Evolutionary conservation across 2,888 invertebrate genomes (phyloP), one percentile per base, ranked within the genome.

Genomic region (Nymphalis urticae): DNA sequence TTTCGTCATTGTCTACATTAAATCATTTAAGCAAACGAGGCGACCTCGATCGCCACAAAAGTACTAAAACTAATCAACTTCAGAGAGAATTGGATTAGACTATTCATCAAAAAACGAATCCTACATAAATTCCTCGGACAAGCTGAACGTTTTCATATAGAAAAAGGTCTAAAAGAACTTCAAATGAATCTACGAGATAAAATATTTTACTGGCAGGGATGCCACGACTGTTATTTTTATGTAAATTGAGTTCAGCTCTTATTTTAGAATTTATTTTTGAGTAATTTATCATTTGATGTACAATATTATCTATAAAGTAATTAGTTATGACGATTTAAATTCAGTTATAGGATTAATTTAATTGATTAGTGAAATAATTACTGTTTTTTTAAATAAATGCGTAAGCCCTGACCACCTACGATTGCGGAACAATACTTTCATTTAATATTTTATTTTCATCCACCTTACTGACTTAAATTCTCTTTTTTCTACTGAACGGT

Each of bases 391-490:
- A 47, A 24, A 24, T 16, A 16, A 16, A 21, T 36, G 32, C 16
- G 27, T 1, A 62, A 71, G 51, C 71, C 66, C 66, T 71, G 24
- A 21, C 51, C 56, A 69, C 42, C 47, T 62, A 66, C 65, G 36
- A 24, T 19, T 61, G 64, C 36, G 36, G 56, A 64, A 71, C 69
- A 71, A 69, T 66, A 64, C 63, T 61, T 62, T 54, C 59, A 64
- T 70, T 70, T 50, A 62, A 63, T 70, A 64, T 64, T 69, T 64
- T 71, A 66, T 66, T 71, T 71, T 66, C 63, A 64, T 68, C 56
- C 59, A 58, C 48, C 64, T 58, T 64, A 60, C 69, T 42, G 21
- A 50, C 50, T 65, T 68, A 64, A 67, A 65, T 59, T 54, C 62
- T 59, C 62, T 65, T 48, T 53, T 59, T 69, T 66, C 48, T 48